Conservation (phyloP, 2,797 vertebrate species). For the Microhierax caerulescens region DNA sequence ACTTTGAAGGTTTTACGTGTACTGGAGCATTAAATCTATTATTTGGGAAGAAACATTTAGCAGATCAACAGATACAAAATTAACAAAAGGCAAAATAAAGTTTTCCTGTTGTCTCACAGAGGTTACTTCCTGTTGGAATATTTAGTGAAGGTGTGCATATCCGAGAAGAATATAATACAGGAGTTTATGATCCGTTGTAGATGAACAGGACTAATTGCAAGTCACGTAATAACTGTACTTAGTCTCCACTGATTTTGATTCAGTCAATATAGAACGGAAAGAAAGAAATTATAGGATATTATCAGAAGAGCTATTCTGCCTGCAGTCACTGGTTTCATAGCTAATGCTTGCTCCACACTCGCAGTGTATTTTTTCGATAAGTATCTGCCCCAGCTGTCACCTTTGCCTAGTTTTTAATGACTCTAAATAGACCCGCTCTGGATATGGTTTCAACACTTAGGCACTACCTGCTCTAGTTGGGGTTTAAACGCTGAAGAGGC, state of each 20-base stretch:
- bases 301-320: neutral
- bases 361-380: neutral
- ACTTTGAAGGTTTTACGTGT: neutral
- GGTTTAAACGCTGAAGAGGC: neutral
- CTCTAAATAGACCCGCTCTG: neutral
- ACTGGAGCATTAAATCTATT: neutral
- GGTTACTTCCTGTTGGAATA: neutral
- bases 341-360: neutral
- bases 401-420: neutral
- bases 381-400: neutral
- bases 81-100: neutral
- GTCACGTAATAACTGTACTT: fast-evolving
- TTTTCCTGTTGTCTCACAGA: neutral
- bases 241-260: neutral
- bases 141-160: neutral
- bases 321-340: neutral
- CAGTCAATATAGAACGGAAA: neutral
- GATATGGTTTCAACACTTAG: neutral
- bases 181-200: neutral
- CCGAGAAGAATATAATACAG: neutral
- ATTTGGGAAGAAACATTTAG: neutral
- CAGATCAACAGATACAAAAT: neutral
- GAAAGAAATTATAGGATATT: neutral
- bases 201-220: neutral
- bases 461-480: fast-evolving